Conservation (phyloP, 2,113 vertebrate genomes). For the Arenaria interpres region DNA sequence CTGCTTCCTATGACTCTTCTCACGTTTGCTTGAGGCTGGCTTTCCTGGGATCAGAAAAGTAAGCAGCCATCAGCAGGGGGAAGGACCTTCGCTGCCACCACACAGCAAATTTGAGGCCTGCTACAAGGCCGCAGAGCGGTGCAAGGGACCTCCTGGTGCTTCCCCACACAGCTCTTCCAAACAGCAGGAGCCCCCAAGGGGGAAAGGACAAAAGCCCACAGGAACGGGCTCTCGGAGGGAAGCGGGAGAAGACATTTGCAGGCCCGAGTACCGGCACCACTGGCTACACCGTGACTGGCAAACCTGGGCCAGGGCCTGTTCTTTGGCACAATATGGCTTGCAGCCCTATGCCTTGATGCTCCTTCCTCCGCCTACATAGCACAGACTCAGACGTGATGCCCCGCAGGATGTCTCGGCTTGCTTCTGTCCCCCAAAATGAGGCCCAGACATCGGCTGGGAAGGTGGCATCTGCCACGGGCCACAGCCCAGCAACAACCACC, state of each 20-base stretch:
- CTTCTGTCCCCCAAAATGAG: background rate
- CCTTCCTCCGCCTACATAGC: background rate
- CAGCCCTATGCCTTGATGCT: background rate
- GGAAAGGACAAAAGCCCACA: background rate
- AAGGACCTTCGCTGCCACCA: background rate
- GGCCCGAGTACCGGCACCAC: background rate
- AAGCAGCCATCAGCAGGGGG: background rate
- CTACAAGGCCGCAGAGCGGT: background rate
- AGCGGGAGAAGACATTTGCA: background rate
- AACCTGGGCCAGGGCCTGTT: background rate
- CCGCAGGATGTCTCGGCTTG: rapidly evolving
- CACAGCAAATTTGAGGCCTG: rapidly evolving
- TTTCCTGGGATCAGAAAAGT: background rate
- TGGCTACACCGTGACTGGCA: background rate
- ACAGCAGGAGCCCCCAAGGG: background rate
- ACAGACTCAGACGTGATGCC: background rate
- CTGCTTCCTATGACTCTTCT: background rate
- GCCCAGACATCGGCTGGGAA: background rate
- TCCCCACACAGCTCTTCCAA: background rate
- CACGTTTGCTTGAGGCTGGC: background rate
- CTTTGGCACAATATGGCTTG: background rate
- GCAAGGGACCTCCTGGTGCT: background rate
- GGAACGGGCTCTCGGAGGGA: background rate
- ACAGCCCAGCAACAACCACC: background rate
- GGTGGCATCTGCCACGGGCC: background rate